These are phyloP conservation scores for Forpus xanthops DNA, from an alignment of 2,797 vertebrate genomes.

Conservation along the genomic window DNA sequence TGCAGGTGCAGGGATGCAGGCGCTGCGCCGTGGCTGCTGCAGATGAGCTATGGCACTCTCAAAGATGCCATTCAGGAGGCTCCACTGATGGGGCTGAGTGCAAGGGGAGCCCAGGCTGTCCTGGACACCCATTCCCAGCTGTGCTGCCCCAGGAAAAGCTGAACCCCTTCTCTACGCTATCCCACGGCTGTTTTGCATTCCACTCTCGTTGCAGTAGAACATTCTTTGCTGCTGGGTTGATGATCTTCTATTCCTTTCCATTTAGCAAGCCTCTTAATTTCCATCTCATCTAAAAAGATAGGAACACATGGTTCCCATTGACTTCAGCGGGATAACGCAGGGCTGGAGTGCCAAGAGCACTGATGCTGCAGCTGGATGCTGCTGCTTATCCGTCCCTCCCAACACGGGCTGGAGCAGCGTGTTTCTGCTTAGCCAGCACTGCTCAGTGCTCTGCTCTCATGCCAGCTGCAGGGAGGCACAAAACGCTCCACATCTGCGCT, in stretches of 20 bases:
- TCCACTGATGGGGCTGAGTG: not conserved
- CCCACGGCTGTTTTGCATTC: not conserved
- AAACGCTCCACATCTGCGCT: not conserved
- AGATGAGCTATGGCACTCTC: accelerated
- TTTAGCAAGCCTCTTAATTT: not conserved
- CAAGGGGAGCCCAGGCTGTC: not conserved
- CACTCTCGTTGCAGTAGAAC: not conserved
- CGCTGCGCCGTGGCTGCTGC: not conserved
- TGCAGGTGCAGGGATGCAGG: not conserved
- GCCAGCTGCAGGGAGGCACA: slow-evolving; percentile 15
- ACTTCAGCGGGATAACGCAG: accelerated
- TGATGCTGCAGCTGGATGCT: not conserved
- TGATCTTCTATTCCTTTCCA: not conserved
- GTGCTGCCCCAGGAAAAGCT: not conserved
- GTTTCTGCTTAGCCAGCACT: not conserved
- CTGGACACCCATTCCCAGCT: accelerated
- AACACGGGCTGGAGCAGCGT: accelerated
- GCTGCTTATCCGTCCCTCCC: not conserved
- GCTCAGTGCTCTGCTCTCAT: accelerated
- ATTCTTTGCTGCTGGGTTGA: not conserved
- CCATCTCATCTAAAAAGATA: not conserved
- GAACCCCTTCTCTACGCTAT: not conserved
- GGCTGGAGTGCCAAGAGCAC: not conserved
- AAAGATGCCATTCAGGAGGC: not conserved
- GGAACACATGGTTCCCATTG: not conserved